Evolutionary conservation across 2,797 vertebrate genomes (phyloP), one percentile per base, ranked within the genome.

Genomic region (Buceros bicornis): DNA sequence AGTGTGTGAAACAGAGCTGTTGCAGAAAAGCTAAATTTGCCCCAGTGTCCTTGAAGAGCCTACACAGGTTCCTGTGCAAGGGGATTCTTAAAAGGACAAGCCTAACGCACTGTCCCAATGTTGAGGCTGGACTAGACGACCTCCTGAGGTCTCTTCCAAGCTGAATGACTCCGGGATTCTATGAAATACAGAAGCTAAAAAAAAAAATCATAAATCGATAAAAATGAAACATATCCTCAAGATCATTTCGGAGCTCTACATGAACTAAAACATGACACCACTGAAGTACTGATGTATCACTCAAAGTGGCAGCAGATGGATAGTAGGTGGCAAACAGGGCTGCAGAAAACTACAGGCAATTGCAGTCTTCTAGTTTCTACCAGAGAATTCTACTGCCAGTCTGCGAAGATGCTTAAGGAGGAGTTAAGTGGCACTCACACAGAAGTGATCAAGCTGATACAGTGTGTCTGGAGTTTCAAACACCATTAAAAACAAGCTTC

Each of bases 401-500:
- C 73, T 72, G 43, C 42, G 47, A 81, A 57, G 66, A 87, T 47
- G 29, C 51, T 80, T 66, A 89, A 83, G 66, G 31, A 83, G 58
- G 29, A 81, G 43, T 57, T 86, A 81, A 94, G 43, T 37, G 70
- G 80, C 66, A 79, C 78, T 78, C 66, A 82, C 29, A 82, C 25
- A 79, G 77, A 78, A 95, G 62, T 58, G 82, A 86, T 76, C 69
- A 58, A 94, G 54, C 70, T 94, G 82, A 90, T 69, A 74, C 33
- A 65, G 61, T 76, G 88, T 45, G 80, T 62, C 80, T 79, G 56
- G 35, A 89, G 90, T 81, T 95, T 96, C 80, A 87, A 97, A 94
- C 26, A 65, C 88, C 82, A 87, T 94, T 81, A 84, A 56, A 92
- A 95, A 97, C 82, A 84, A 87, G 62, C 31, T 93, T 86, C 77